phyloP scores from a whole-genome alignment of 2,888 invertebrate genomes.

The Tiliacea citrago region DNA sequence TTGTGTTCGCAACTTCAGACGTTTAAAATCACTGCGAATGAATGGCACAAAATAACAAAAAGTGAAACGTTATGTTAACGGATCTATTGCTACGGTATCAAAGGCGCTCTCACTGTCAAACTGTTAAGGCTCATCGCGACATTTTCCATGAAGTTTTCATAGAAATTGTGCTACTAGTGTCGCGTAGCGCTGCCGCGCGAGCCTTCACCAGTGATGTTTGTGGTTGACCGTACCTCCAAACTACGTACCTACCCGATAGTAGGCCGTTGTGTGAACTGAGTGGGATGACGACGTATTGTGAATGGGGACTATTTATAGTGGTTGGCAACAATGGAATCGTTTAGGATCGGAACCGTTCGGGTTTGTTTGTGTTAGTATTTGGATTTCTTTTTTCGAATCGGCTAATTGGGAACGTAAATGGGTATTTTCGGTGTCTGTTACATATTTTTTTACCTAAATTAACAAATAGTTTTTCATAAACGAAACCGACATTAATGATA shows the following conservation, averaged over 20 bases:
- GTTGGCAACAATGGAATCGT: conserved; percentile 49
- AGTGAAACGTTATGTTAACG: neutral
- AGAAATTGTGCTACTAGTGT: no score
- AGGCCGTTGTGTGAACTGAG: conserved; percentile 37
- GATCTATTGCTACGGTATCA: neutral
- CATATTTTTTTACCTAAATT: no score
- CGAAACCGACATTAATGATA: neutral
- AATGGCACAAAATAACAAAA: neutral
- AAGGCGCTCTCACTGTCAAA: neutral
- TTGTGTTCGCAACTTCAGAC: neutral
- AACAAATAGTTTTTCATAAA: neutral
- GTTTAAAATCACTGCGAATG: neutral
- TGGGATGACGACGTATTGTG: conserved; percentile 27
- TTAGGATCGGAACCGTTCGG: conserved; percentile 30
- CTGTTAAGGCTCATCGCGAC: neutral
- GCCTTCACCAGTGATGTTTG: neutral
- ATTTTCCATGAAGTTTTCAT: no score
- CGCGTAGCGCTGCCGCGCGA: no score
- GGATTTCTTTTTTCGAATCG: conserved; percentile 26
- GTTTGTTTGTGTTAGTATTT: conserved; percentile 15
- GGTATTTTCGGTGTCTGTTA: neutral
- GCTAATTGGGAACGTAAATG: neutral
- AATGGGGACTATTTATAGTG: conserved; percentile 47
- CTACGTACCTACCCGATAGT: conserved; percentile 17
- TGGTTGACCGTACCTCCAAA: neutral